Evolutionary conservation across 2,888 invertebrate genomes (phyloP).

Genomic region (Deroplatys truncata): DNA sequence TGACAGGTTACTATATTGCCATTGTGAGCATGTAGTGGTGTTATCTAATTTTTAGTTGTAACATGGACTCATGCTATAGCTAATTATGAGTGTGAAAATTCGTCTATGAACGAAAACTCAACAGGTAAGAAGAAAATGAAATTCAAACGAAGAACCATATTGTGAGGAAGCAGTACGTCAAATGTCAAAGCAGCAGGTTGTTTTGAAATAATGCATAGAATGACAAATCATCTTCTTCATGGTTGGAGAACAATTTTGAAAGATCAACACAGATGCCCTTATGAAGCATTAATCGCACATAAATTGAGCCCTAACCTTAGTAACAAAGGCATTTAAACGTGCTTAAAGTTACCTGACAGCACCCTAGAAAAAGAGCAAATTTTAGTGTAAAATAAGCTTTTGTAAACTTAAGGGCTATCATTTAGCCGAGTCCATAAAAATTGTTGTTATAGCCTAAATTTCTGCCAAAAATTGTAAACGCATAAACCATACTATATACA

Average conservation of each 20-base stretch:
- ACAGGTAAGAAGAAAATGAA: not conserved
- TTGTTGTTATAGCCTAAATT: no score
- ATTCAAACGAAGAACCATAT: not conserved
- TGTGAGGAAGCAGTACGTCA: not conserved
- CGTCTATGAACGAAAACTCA: not conserved
- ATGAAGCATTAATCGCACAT: not conserved
- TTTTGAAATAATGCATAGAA: not conserved
- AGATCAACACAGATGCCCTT: not conserved
- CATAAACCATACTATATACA: no score
- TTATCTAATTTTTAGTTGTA: not conserved
- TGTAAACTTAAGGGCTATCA: no score
- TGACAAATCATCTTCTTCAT: not conserved
- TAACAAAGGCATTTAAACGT: not conserved
- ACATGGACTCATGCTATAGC: not conserved
- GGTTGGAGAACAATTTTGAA: not conserved
- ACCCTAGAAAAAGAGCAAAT: not conserved
- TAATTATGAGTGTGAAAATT: not conserved
- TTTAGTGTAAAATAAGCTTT: not conserved
- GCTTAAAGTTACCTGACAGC: not conserved
- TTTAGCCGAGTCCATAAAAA: no score
- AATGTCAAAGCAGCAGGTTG: not conserved
- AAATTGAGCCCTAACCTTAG: not conserved
- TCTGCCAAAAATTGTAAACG: no score
- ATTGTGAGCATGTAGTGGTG: not conserved
- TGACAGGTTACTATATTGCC: not conserved